Percentiles rank a stretch among this genome's conserved stretches.
Evolutionary conservation across 2,888 invertebrate genomes (phyloP).

Genomic region (Melanotus villosus): DNA sequence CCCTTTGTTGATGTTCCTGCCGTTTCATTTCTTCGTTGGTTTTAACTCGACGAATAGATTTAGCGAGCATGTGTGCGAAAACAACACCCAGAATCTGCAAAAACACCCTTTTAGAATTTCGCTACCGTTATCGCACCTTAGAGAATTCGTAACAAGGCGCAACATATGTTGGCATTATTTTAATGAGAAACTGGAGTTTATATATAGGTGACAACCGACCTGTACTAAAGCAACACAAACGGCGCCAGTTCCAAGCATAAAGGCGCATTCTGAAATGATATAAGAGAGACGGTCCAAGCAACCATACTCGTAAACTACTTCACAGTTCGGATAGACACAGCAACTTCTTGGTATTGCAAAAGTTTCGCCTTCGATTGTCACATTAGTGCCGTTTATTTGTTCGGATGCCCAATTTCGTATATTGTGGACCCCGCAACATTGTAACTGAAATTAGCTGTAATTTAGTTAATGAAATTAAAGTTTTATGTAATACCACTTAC

Average conservation of each 20-base stretch:
- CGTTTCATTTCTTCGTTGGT: conserved; percentile 79
- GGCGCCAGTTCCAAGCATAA: conserved; percentile 81
- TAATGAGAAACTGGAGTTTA: not conserved
- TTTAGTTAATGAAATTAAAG: conserved; percentile 16
- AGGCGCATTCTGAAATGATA: conserved; percentile 79
- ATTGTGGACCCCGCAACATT: conserved; percentile 65
- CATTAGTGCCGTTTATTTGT: conserved; percentile 31
- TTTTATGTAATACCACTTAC: conserved; percentile 65
- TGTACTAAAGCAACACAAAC: conserved; percentile 85
- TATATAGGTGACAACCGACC: conserved; percentile 67
- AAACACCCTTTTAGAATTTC: not conserved
- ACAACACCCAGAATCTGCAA: conserved; percentile 85
- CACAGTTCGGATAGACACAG: conserved; percentile 37
- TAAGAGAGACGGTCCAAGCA: conserved; percentile 75
- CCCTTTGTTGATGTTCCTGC: conserved; percentile 77
- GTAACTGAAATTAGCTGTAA: conserved; percentile 58
- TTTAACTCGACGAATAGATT: conserved; percentile 85
- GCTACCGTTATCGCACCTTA: not conserved
- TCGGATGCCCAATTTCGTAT: conserved; percentile 61
- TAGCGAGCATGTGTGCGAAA: conserved; percentile 90
- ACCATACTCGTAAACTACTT: conserved; percentile 67
- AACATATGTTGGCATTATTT: conserved; percentile 2
- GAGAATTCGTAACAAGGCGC: not conserved
- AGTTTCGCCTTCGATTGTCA: conserved; percentile 14
- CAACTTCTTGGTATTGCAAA: conserved; percentile 40